Evolutionary conservation across 2,797 vertebrate species (phyloP), one percentile per base, ranked within the genome.

Genomic region (Oceanodroma leucorhoa): DNA sequence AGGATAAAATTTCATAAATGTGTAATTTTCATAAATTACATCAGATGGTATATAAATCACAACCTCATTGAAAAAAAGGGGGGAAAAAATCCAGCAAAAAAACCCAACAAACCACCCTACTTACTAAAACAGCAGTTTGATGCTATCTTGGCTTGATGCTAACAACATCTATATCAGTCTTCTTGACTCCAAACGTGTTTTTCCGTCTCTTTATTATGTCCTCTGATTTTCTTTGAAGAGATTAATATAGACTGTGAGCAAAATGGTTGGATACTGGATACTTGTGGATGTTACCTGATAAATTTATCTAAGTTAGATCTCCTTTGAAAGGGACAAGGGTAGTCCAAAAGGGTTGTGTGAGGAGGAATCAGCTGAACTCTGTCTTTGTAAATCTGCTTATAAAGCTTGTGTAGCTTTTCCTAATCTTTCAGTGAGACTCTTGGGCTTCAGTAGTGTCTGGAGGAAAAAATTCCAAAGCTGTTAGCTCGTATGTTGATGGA

Each of bases 181-280:
- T 88, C 50, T 45, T 77, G 41, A 57, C 60, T 85, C 30, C 43
- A 87, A 50, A 72, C 14, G 3, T 90, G 84, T 91, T 81, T 62
- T 84, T 92, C 66, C n/a, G 51, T 15, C 1, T 92, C 92, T 96
- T 95, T 95, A 72, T 93, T 91, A 51, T 34, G 21, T 32, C 29
- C 11, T 93, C 40, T 82, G 32, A 71, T 75, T 64, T 93, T 94
- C 58, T 91, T 87, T 24, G 9, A 93, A 89, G 41, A 94, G 43
- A 82, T n/a, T 65, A 65, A 66, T 87, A 19, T 11, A 76, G 82
- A 40, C 50, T 5, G 5, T 92, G 34, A 72, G 57, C 55, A 66
- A 94, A 95, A 60, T 38, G 62, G 55, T 54, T 73, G 53, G 23
- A 67, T 88, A 71, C 81, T 91, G 83, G 83, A 58, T 89, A 79